Percentiles rank a stretch among this genome's conserved stretches.
These are phyloP conservation scores for Phylloscopus trochiloides DNA, from an alignment of 2,113 vertebrate genomes.

Conservation along the genomic window DNA sequence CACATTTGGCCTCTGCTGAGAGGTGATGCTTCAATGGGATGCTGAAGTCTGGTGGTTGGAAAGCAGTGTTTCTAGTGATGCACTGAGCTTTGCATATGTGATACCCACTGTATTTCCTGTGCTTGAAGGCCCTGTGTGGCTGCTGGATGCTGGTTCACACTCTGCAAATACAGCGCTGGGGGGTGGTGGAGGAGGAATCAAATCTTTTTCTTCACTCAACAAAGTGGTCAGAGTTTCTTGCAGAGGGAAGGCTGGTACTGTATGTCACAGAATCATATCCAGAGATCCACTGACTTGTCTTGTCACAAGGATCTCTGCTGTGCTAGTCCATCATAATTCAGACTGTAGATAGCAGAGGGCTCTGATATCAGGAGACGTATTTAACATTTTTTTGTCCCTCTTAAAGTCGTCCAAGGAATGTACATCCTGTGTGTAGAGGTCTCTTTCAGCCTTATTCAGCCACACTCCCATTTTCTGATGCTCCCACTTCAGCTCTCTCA, in stretches of 20 bases:
- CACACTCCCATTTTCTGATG: neutral
- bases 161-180: neutral
- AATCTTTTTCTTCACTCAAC: neutral
- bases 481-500: neutral
- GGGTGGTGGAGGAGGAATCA: neutral
- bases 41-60: neutral
- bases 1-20: conserved; percentile 33
- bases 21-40: conserved; percentile 23
- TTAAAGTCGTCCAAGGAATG: neutral
- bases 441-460: neutral
- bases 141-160: neutral
- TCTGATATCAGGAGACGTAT: neutral
- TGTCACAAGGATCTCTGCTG: neutral
- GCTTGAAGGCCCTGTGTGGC: neutral
- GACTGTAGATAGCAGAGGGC: neutral
- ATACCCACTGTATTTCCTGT: neutral
- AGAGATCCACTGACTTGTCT: neutral
- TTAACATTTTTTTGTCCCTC: neutral
- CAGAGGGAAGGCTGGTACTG: neutral
- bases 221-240: neutral
- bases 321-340: neutral
- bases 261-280: neutral
- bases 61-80: neutral
- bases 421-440: neutral
- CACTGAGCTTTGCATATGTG: neutral